Evolutionary conservation across 2,113 vertebrate species (phyloP).

Genomic region (Hemichromis elongatus): DNA sequence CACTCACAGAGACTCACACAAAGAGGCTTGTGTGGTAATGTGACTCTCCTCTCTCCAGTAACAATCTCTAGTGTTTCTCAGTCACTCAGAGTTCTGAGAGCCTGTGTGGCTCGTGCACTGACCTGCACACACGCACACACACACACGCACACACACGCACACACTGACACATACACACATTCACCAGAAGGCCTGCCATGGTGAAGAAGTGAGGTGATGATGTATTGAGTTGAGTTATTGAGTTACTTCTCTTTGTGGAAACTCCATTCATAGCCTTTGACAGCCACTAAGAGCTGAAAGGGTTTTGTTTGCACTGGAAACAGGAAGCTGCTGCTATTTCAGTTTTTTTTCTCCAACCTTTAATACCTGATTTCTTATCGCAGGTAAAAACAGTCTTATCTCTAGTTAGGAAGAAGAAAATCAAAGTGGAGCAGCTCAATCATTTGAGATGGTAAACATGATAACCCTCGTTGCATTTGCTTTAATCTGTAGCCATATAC

Average conservation of each 20-base stretch:
- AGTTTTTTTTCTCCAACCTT: not conserved
- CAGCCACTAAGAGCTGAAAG: not conserved
- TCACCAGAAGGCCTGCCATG: not conserved
- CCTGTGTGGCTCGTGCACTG: not conserved
- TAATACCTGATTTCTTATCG: not conserved
- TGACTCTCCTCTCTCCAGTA: constrained; percentile 21
- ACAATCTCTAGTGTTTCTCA: constrained; percentile 23
- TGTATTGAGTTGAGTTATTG: not conserved
- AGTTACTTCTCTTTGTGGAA: not conserved
- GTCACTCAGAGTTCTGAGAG: not conserved
- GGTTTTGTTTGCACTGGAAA: not conserved
- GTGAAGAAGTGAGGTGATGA: not conserved
- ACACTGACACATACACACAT: not conserved
- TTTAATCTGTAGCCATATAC: rapidly evolving
- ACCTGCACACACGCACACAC: not conserved
- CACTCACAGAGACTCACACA: not conserved
- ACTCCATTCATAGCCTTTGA: not conserved
- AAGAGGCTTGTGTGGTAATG: constrained; percentile 16
- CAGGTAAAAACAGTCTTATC: rapidly evolving
- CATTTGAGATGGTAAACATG: not conserved
- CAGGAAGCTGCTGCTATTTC: not conserved
- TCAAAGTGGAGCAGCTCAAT: rapidly evolving
- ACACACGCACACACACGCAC: not conserved
- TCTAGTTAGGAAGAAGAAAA: not conserved
- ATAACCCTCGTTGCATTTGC: not conserved